A percentile compares a stretch with the other conserved stretches of the same genome.
Conservation (phyloP, 2,888 invertebrate genomes). For the Salpingus planirostris region DNA sequence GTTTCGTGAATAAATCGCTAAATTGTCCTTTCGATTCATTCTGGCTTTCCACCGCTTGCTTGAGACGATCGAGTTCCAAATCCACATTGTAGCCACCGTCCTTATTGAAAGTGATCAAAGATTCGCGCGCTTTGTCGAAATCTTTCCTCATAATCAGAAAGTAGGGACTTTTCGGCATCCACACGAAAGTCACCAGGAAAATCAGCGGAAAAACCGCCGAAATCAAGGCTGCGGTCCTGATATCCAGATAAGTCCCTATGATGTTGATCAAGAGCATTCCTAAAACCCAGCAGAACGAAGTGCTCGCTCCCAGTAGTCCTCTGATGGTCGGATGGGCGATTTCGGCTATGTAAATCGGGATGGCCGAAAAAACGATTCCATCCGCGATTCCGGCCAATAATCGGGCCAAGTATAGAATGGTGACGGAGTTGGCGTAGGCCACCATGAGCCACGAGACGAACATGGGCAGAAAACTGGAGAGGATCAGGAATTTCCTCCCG, state of each 20-base stretch:
- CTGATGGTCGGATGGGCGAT: conserved; percentile 49
- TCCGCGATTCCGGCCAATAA: conserved; percentile 52
- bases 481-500: conserved; percentile 4
- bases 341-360: conserved; percentile 53
- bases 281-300: conserved; percentile 46
- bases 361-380: conserved; percentile 36
- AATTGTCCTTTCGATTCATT: conserved; percentile 1
- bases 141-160: conserved; percentile 2
- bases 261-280: conserved; percentile 54
- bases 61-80: conserved; percentile 2
- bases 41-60: conserved; percentile 2
- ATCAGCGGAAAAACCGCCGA: conserved; percentile 1
- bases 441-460: conserved; percentile 1
- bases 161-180: conserved; percentile 9
- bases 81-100: conserved; percentile 1
- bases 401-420: conserved; percentile 28
- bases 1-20: conserved; percentile 3
- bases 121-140: not conserved
- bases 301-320: conserved; percentile 54
- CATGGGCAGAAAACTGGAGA: conserved; percentile 1
- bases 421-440: not conserved
- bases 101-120: conserved; percentile 2
- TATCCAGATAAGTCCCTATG: conserved; percentile 41
- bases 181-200: conserved; percentile 3
- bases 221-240: conserved; percentile 1